phyloP scores from a whole-genome alignment of 2,888 invertebrate species.

The Drosophila cognata region DNA sequence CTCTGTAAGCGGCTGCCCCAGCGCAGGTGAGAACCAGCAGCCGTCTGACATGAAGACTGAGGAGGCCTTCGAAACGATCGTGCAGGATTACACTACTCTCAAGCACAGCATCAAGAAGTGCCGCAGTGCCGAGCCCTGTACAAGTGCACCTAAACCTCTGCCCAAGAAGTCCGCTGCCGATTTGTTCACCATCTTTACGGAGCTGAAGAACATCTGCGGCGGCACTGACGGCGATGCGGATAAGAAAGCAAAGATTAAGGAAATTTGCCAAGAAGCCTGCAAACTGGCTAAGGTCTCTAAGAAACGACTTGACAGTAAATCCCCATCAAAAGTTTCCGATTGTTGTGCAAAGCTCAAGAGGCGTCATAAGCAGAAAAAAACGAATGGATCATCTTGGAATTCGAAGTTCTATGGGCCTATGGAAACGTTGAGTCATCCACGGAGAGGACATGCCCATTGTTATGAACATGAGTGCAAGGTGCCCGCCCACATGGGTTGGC shows the following conservation, averaged over 20 bases:
- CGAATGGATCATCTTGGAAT: conserved; percentile 7
- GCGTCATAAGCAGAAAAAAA: conserved; percentile 9
- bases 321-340: neutral
- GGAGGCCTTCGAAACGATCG: conserved; percentile 54
- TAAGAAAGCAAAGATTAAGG: conserved; percentile 23
- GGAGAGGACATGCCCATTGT: conserved; percentile 85
- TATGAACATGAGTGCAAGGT: conserved; percentile 86
- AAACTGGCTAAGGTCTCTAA: conserved; percentile 28
- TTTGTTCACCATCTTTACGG: conserved; percentile 76
- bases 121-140: neutral
- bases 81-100: conserved; percentile 51
- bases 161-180: conserved; percentile 51
- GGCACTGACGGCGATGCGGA: neutral
- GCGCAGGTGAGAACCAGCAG: conserved; percentile 26
- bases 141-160: neutral
- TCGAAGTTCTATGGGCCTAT: conserved; percentile 48
- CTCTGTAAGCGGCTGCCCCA: conserved; percentile 5
- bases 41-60: conserved; percentile 37
- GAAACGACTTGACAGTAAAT: neutral
- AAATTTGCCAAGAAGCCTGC: conserved; percentile 66
- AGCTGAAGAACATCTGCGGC: conserved; percentile 73
- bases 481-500: conserved; percentile 89
- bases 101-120: conserved; percentile 47
- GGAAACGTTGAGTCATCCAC: neutral
- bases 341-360: conserved; percentile 5